phyloP scores from a whole-genome alignment of 2,888 invertebrate genomes.

The Eristalis arbustorum region DNA sequence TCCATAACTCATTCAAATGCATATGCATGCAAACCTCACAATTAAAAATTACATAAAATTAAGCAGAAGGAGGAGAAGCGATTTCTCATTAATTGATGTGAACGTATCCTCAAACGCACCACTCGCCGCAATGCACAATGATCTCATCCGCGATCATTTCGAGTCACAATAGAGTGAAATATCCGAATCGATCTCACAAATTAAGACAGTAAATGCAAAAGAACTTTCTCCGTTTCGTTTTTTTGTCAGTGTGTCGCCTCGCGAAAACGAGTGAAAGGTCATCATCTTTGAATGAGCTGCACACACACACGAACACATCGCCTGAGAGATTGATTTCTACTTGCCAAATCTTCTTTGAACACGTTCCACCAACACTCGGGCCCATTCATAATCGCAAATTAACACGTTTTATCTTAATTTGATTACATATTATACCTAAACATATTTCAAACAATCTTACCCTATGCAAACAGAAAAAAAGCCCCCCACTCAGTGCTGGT shows the following conservation, averaged over 20 bases:
- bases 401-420: slow-evolving; percentile 47
- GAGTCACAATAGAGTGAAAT: neutral
- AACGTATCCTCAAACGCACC: neutral
- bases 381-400: slow-evolving; percentile 29
- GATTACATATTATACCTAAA: slow-evolving; percentile 28
- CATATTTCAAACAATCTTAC: slow-evolving; percentile 57
- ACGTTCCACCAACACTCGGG: neutral
- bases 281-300: neutral
- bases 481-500: slow-evolving; percentile 11
- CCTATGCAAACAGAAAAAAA: slow-evolving; percentile 39
- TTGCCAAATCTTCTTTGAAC: neutral
- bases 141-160: neutral
- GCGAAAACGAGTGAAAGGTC: neutral
- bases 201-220: neutral
- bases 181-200: neutral
- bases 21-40: neutral
- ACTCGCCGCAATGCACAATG: neutral
- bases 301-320: too few species aligned
- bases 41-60: neutral
- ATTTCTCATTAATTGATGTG: neutral
- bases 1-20: neutral
- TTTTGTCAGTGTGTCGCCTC: neutral
- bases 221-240: neutral
- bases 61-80: neutral
- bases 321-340: neutral